Evolutionary conservation across 2,888 invertebrate genomes (phyloP).

Genomic region (Odontomyia ornata): DNA sequence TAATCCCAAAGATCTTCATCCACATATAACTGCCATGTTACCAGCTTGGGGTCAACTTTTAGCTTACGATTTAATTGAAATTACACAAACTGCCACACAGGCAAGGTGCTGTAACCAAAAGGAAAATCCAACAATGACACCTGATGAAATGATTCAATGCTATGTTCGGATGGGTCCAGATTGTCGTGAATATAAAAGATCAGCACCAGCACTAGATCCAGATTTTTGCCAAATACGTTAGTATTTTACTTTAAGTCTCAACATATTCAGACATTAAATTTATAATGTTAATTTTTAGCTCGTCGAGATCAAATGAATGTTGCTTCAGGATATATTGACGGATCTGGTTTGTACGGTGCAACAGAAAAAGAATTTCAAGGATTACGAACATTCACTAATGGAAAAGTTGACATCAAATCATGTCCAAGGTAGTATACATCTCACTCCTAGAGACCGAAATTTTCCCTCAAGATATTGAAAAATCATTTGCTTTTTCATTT

Average conservation of each 20-base stretch:
- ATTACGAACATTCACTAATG: conserved; percentile 75
- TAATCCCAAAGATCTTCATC: conserved; percentile 68
- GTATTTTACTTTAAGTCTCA: conserved; percentile 57
- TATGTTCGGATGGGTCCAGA: conserved; percentile 65
- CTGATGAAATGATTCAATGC: conserved; percentile 60
- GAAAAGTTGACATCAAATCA: conserved; percentile 73
- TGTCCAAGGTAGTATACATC: conserved; percentile 75
- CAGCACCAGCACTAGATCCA: conserved; percentile 72
- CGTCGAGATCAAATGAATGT: conserved; percentile 85
- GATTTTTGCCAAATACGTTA: conserved; percentile 73
- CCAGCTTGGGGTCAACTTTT: conserved; percentile 84
- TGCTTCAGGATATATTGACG: conserved; percentile 85
- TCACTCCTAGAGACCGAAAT: no score
- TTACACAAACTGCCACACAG: conserved; percentile 69
- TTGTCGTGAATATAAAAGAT: conserved; percentile 75
- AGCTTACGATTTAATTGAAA: conserved; percentile 75
- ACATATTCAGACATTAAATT: not conserved
- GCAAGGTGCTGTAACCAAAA: conserved; percentile 65
- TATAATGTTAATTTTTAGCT: conserved; percentile 63
- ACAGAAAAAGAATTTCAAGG: conserved; percentile 76
- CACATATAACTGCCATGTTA: conserved; percentile 79
- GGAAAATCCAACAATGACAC: conserved; percentile 31
- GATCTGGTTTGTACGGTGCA: conserved; percentile 82
- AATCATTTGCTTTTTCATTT: no score
- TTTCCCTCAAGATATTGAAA: no score